Percentiles rank a stretch among this genome's conserved stretches.
Conservation (phyloP, 2,888 invertebrate genomes). For the Pseudococcus jackbeardsleyi region DNA sequence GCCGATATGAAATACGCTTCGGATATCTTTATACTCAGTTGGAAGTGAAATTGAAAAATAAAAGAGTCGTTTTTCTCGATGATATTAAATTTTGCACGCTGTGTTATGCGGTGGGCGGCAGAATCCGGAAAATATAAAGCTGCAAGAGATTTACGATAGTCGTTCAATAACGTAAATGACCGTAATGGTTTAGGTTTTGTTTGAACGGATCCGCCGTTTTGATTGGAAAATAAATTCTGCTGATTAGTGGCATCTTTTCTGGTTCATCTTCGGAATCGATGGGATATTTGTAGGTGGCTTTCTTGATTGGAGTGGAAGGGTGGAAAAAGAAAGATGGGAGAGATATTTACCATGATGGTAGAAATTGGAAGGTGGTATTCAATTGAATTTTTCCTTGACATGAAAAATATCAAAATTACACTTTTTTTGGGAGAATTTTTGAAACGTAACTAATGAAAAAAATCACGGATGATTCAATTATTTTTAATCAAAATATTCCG, state of each 20-base stretch:
- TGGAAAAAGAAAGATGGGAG: too few relatives aligned
- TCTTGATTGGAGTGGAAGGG: too few relatives aligned
- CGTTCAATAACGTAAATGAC: constrained; percentile 14
- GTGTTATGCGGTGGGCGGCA: constrained; percentile 9
- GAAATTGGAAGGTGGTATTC: too few relatives aligned
- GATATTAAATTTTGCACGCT: constrained; percentile 41
- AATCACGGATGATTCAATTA: too few relatives aligned
- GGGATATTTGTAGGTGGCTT: neutral
- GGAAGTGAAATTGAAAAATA: constrained; percentile 49
- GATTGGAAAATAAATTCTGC: constrained; percentile 20
- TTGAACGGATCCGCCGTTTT: neutral
- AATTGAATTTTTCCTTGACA: too few relatives aligned
- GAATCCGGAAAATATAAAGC: neutral
- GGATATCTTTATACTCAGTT: constrained; percentile 9
- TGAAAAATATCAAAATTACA: too few relatives aligned
- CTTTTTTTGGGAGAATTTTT: too few relatives aligned
- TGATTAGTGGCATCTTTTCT: neutral
- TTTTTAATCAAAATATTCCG: too few relatives aligned
- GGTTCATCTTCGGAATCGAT: neutral
- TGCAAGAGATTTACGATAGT: constrained; percentile 22
- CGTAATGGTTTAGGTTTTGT: constrained; percentile 23
- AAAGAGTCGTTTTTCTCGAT: constrained; percentile 49
- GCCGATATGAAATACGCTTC: constrained; percentile 34
- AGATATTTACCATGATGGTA: too few relatives aligned
- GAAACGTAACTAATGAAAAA: too few relatives aligned